These are phyloP conservation scores for Ptychoptera contaminata DNA, from an alignment of 2,888 invertebrate genomes.

Conservation along the genomic window DNA sequence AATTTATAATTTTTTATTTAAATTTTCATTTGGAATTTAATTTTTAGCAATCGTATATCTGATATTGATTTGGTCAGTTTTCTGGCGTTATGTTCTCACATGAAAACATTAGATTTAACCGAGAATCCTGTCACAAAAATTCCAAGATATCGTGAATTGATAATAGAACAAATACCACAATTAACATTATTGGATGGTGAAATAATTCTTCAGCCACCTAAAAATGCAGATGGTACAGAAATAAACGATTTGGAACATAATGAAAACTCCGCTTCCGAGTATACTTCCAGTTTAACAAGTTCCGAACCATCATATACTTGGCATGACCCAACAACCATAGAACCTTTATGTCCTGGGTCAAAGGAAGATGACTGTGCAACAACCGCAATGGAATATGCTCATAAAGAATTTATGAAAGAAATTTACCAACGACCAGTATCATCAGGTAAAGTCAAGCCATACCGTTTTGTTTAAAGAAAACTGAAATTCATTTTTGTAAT, in stretches of 20 bases:
- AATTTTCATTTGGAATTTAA: no score
- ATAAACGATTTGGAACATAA: not conserved
- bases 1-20: constrained; percentile 6
- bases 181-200: constrained; percentile 29
- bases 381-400: constrained; percentile 1
- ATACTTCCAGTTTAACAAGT: constrained; percentile 2
- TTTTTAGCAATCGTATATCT: constrained; percentile 21
- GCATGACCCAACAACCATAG: not conserved
- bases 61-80: constrained; percentile 25
- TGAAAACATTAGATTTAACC: constrained; percentile 36
- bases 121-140: constrained; percentile 31
- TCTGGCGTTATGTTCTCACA: constrained; percentile 30
- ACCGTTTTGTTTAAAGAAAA: no score
- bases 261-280: not conserved
- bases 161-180: constrained; percentile 26
- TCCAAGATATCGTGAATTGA: constrained; percentile 23
- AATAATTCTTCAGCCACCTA: constrained; percentile 11
- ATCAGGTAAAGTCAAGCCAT: no score
- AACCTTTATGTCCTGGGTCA: not conserved
- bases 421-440: not conserved
- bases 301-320: not conserved
- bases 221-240: not conserved
- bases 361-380: not conserved
- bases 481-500: no score
- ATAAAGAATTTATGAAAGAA: not conserved